Evolutionary conservation across 2,888 invertebrate species (phyloP).

Genomic region (Nebria salina): DNA sequence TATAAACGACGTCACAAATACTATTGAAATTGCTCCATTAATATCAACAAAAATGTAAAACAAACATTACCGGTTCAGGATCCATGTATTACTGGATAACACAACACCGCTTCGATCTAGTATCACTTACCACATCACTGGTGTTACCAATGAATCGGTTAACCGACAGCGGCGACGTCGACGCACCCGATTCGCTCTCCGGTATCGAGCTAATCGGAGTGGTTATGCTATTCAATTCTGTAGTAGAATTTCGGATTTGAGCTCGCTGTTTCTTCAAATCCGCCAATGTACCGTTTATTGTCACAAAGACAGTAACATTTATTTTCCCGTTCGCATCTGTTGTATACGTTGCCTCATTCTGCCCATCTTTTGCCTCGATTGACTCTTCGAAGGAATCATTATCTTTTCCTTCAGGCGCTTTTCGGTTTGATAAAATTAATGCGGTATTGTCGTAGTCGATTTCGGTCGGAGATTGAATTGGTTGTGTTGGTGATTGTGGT

Average conservation of each 20-base stretch:
- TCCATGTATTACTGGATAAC: conserved; percentile 70
- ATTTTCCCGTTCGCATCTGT: conserved; percentile 87
- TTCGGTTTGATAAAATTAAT: conserved; percentile 65
- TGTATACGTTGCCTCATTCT: conserved; percentile 67
- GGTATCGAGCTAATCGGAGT: conserved; percentile 61
- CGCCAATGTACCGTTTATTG: conserved; percentile 86
- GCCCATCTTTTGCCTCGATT: conserved; percentile 69
- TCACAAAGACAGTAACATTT: conserved; percentile 84
- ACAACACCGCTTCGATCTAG: conserved; percentile 77
- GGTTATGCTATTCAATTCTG: conserved; percentile 59
- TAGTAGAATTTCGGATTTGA: conserved; percentile 77
- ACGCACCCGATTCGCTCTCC: conserved; percentile 64
- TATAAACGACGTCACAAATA: neutral
- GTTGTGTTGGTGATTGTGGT: conserved; percentile 39
- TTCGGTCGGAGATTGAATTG: conserved; percentile 44
- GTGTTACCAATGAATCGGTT: conserved; percentile 78
- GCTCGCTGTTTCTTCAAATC: conserved; percentile 94
- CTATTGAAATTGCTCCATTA: conserved; percentile 60
- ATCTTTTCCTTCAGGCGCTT: conserved; percentile 85
- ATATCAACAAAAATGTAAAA: conserved; percentile 57
- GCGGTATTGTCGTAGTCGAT: conserved; percentile 55
- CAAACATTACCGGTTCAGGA: conserved; percentile 52
- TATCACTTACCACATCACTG: conserved; percentile 80
- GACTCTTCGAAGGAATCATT: conserved; percentile 74
- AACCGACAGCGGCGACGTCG: conserved; percentile 63